Evolutionary conservation across 2,888 invertebrate species (phyloP), one percentile per base, ranked within the genome.

Genomic region (Digitonthophagus gazella): DNA sequence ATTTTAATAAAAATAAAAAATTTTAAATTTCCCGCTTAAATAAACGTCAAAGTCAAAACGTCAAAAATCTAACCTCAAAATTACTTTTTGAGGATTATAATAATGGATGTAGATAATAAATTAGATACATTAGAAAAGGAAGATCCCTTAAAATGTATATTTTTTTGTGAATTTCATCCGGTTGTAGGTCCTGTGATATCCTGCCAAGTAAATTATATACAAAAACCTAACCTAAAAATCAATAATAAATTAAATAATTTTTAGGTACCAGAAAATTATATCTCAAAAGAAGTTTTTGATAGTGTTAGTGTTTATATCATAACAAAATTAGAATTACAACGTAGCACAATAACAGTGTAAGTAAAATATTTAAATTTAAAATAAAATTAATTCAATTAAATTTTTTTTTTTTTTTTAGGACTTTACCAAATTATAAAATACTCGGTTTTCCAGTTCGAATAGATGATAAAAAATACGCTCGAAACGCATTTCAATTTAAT

Each of bases 401-500:
- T n/a, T n/a, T n/a, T n/a, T n/a, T n/a, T n/a, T 67, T 15, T 68
- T 20, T 67, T 83, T 85, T 58, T 78, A 91, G 90, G 72, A 90
- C 90, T 69, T 83, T 90, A 6, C 83, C 87, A 66, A 93, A 93
- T 20, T 91, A 92, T 78, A 97, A 97, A 84, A 94, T 97, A 74
- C 87, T 97, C 14, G 97, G 97, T 0, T 97, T 93, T 82, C 97
- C 97, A 0, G 93, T 97, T 56, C 88, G 92, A 73, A 96, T 98
- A 69, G 92, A 94, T 76, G 91, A 93, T 82, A 89, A 92, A 65
- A 92, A 94, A 77, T 98, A 98, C 83, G 91, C 91, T 11, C 86
- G 98, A 67, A 98, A 98, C 83, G 94, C 95, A n/a, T 93, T 95
- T 77, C 91, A 96, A 72, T 98, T 98, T 84, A 98, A 98, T 84